Percentiles rank a stretch among this genome's conserved stretches.
Evolutionary conservation across 2,888 invertebrate genomes (phyloP).

Genomic region (Neelides folsomi): DNA sequence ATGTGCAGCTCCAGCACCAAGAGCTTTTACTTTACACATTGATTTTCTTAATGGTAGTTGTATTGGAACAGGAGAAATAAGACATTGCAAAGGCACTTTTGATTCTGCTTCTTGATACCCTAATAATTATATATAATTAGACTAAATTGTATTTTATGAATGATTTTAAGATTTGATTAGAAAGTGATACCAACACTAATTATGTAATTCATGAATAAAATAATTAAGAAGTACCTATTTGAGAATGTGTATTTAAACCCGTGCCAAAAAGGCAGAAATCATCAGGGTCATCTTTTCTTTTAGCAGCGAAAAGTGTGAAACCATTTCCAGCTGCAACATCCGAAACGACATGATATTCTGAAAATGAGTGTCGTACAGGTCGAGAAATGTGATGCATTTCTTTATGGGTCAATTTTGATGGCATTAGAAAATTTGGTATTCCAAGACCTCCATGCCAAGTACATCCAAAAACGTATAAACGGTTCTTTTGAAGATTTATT

Average conservation of each 20-base stretch:
- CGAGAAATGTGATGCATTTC: constrained; percentile 6
- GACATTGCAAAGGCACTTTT: constrained; percentile 51
- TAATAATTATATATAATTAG: constrained; percentile 18
- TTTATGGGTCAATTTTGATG: not conserved
- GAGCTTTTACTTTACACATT: constrained; percentile 41
- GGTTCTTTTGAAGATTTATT: constrained; percentile 13
- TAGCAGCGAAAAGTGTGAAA: constrained; percentile 64
- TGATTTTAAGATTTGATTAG: too few species aligned
- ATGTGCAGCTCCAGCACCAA: constrained; percentile 81
- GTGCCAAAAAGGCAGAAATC: constrained; percentile 65
- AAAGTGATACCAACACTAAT: too few species aligned
- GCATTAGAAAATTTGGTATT: constrained; percentile 13
- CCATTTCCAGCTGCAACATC: constrained; percentile 77
- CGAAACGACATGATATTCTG: constrained; percentile 41
- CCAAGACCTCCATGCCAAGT: constrained; percentile 20
- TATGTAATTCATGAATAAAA: not conserved
- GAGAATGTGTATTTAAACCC: constrained; percentile 84
- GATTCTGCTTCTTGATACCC: constrained; percentile 42
- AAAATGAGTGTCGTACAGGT: constrained; percentile 24
- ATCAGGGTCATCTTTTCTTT: constrained; percentile 39
- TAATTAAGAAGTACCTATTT: constrained; percentile 53
- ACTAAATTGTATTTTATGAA: too few species aligned
- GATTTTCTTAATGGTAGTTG: constrained; percentile 22
- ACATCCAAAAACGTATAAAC: constrained; percentile 27
- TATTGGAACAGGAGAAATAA: constrained; percentile 48